phyloP scores from a whole-genome alignment of 2,113 vertebrate genomes.

The Craseonycteris thonglongyai region DNA sequence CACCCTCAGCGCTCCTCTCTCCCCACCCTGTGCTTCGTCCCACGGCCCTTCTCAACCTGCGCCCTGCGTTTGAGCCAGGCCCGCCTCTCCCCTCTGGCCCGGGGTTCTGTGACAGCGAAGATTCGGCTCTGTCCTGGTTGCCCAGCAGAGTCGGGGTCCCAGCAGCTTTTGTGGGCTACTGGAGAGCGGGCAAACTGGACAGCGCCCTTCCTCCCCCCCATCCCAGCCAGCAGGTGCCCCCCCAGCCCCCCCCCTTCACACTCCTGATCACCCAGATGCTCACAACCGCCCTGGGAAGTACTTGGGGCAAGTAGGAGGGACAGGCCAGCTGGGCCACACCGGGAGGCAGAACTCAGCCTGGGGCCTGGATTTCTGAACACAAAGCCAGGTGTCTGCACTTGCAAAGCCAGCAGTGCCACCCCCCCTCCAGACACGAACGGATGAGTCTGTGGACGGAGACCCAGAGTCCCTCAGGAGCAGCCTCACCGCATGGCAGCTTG shows the following conservation, averaged over 20 bases:
- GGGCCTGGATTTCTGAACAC: not conserved
- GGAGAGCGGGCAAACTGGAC: not conserved
- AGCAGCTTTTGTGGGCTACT: rapidly evolving
- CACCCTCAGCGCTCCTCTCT: rapidly evolving
- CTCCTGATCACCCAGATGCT: rapidly evolving
- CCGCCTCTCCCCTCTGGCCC: not conserved
- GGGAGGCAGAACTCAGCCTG: rapidly evolving
- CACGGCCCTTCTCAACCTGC: not conserved
- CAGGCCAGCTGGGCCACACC: rapidly evolving
- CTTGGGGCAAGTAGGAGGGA: not conserved
- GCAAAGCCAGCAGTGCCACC: no score
- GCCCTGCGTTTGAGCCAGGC: not conserved
- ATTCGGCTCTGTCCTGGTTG: not conserved
- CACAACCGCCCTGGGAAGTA: rapidly evolving
- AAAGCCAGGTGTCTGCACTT: no score
- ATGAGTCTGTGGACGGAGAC: not conserved
- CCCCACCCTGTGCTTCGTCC: rapidly evolving
- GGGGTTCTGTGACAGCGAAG: not conserved
- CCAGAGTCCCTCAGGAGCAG: no score
- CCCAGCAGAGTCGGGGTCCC: not conserved
- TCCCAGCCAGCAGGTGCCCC: not conserved
- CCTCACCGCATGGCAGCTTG: no score
- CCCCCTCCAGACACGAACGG: not conserved
- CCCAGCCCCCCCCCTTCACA: not conserved
- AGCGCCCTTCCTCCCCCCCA: rapidly evolving